Evolutionary conservation across 2,113 vertebrate species (phyloP).

Genomic region (Rattus rattus): DNA sequence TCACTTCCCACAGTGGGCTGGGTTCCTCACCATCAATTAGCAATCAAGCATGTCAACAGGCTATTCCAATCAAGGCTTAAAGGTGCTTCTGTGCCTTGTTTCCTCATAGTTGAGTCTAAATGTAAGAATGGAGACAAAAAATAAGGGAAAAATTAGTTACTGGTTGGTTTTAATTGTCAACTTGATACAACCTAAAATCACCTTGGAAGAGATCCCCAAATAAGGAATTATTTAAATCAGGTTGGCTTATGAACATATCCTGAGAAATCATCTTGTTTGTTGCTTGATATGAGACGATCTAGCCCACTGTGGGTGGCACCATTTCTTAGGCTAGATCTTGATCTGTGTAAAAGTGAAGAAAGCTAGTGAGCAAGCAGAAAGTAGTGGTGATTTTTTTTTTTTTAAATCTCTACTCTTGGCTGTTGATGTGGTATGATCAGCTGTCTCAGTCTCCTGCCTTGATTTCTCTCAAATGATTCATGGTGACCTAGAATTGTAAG

Average conservation of each 20-base stretch:
- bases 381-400: neutral
- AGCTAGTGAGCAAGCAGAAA: neutral
- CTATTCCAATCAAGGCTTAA: neutral
- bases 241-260: neutral
- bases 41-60: neutral
- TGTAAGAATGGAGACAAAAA: neutral
- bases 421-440: neutral
- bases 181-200: neutral
- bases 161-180: neutral
- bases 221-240: neutral
- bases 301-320: neutral
- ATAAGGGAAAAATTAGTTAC: neutral
- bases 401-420: neutral
- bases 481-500: neutral
- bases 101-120: neutral
- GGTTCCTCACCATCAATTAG: neutral
- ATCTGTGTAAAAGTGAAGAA: neutral
- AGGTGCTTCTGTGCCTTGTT: neutral
- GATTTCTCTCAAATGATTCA: neutral
- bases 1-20: neutral
- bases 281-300: neutral
- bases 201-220: neutral
- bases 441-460: neutral
- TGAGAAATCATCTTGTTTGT: neutral
- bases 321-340: neutral